Percentiles rank a stretch among this genome's conserved stretches.
Conservation (phyloP, 2,888 invertebrate genomes). For the Euspilapteryx auroguttella region DNA sequence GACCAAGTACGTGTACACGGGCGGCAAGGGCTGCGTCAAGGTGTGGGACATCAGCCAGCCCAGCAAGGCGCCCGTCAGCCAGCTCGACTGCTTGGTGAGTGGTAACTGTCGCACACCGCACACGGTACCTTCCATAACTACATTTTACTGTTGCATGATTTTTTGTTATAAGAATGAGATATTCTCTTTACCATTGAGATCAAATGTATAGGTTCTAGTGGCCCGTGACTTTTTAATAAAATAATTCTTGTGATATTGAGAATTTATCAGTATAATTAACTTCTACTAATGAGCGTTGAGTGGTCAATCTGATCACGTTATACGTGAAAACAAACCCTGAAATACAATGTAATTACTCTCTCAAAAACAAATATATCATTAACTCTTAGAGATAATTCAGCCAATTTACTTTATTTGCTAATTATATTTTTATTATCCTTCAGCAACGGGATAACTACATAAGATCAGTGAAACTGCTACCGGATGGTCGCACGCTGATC, state of each 20-base stretch:
- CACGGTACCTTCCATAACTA: not conserved
- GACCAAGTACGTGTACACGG: constrained; percentile 92
- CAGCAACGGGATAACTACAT: constrained; percentile 94
- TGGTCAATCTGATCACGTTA: too few species aligned
- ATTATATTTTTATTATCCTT: constrained; percentile 13
- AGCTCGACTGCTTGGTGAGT: constrained; percentile 87
- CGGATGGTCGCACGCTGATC: constrained; percentile 90
- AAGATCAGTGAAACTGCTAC: constrained; percentile 89
- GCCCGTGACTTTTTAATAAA: too few species aligned
- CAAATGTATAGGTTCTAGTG: not conserved
- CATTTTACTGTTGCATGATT: not conserved
- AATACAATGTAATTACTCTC: too few species aligned
- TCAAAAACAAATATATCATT: too few species aligned
- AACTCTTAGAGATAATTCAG: too few species aligned
- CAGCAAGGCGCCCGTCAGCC: constrained; percentile 85
- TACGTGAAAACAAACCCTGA: too few species aligned
- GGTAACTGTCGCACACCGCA: constrained; percentile 36
- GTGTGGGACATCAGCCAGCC: constrained; percentile 96
- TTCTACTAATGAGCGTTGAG: too few species aligned
- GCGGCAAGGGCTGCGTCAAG: constrained; percentile 96
- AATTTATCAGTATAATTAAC: too few species aligned
- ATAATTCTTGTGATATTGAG: too few species aligned
- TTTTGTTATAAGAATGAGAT: not conserved
- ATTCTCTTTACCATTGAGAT: not conserved
- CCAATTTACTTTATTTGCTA: too few species aligned